These are phyloP conservation scores for Uria aalge DNA, from an alignment of 2,113 vertebrate genomes.

Conservation along the genomic window DNA sequence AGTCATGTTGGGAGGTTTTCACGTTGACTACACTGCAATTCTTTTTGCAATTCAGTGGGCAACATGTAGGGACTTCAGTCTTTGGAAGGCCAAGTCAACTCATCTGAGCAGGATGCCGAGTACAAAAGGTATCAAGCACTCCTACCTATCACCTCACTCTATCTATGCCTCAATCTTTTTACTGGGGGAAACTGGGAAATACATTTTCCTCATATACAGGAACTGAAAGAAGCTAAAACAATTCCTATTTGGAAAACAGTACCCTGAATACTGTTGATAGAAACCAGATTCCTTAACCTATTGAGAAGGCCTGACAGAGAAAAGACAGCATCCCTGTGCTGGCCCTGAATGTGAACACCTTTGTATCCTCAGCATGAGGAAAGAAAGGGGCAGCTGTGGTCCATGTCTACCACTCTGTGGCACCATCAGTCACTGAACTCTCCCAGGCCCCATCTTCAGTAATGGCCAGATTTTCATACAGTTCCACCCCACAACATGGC, in stretches of 20 bases:
- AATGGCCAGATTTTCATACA: background rate
- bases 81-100: background rate
- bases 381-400: background rate
- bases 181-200: background rate
- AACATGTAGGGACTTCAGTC: background rate
- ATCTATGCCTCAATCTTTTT: background rate
- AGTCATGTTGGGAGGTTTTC: background rate
- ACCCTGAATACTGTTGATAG: background rate
- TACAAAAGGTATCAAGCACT: background rate
- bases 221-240: background rate
- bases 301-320: background rate
- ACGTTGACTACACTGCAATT: background rate
- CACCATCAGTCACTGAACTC: background rate
- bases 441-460: background rate
- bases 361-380: fast-evolving
- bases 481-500: background rate
- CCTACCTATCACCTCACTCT: background rate
- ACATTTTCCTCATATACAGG: background rate
- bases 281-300: background rate
- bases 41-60: background rate
- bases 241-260: background rate
- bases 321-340: background rate
- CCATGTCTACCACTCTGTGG: background rate
- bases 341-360: background rate
- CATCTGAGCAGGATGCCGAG: background rate